Conservation (phyloP, 2,888 invertebrate species). For the Drosophila yooni region DNA sequence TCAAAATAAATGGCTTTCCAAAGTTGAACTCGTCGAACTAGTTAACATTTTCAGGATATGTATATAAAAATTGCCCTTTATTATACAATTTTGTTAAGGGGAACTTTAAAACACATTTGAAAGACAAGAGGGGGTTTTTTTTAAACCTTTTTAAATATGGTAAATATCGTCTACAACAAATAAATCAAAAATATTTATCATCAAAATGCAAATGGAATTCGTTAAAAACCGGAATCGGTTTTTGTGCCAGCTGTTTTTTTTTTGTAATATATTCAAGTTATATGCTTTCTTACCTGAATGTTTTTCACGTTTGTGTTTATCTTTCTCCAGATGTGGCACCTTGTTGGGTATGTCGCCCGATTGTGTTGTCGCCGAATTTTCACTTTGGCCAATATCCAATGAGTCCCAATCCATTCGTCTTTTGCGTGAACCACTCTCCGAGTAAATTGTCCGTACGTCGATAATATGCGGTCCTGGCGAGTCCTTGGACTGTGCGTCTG, state of each 20-base stretch:
- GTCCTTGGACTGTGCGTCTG: slow-evolving; percentile 82
- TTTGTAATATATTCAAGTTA: neutral
- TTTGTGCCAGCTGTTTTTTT: neutral
- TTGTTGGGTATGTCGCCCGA: slow-evolving; percentile 74
- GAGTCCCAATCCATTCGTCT: slow-evolving; percentile 86
- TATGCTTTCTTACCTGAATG: slow-evolving; percentile 73
- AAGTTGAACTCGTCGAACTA: no score
- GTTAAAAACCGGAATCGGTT: neutral
- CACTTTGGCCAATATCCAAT: slow-evolving; percentile 84
- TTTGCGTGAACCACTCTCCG: slow-evolving; percentile 83
- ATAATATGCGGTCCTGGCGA: slow-evolving; percentile 84
- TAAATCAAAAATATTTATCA: neutral
- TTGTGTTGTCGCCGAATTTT: slow-evolving; percentile 78
- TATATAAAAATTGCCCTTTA: no score
- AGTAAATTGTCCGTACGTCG: slow-evolving; percentile 84
- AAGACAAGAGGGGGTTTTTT: no score
- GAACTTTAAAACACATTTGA: neutral
- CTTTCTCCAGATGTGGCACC: slow-evolving; percentile 76
- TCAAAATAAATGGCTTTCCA: neutral
- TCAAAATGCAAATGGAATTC: neutral
- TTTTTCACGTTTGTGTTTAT: slow-evolving; percentile 83
- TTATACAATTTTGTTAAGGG: no score
- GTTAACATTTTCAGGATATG: no score
- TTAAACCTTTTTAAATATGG: no score
- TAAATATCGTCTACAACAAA: no score